These are phyloP conservation scores for Oenanthe melanoleuca DNA, from an alignment of 2,113 vertebrate species.

Conservation along the genomic window DNA sequence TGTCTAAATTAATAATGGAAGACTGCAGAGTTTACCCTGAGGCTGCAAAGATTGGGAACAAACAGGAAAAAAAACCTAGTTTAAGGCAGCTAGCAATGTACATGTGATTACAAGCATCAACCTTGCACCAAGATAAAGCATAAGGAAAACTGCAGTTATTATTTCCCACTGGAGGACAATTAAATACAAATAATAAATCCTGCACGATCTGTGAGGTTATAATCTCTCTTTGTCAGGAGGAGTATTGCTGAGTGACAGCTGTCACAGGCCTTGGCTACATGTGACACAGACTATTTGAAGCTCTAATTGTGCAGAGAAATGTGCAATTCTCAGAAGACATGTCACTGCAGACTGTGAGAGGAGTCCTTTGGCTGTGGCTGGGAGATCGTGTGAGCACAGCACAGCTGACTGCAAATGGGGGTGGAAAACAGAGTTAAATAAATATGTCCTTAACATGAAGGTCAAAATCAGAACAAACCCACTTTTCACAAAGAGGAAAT, in stretches of 20 bases:
- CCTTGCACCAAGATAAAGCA: constrained; percentile 38
- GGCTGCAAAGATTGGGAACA: constrained; percentile 65
- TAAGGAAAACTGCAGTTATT: constrained; percentile 16
- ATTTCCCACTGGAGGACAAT: constrained; percentile 64
- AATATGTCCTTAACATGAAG: constrained; percentile 22
- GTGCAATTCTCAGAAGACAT: constrained; percentile 8
- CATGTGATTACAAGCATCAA: constrained; percentile 20
- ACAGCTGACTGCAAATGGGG: neutral
- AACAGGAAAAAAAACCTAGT: neutral
- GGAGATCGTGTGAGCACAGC: neutral
- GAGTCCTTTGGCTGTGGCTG: neutral
- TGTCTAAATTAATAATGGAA: constrained; percentile 73
- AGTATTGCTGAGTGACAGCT: constrained; percentile 60
- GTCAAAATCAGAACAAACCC: constrained; percentile 33
- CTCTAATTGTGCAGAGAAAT: constrained; percentile 41
- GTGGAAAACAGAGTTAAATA: neutral
- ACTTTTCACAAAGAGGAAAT: constrained; percentile 45
- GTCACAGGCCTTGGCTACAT: constrained; percentile 39
- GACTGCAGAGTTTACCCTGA: constrained; percentile 63
- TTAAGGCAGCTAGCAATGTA: constrained; percentile 44
- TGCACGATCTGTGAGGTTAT: constrained; percentile 41
- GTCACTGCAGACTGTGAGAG: neutral
- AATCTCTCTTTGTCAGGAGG: constrained; percentile 41
- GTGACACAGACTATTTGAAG: constrained; percentile 27
- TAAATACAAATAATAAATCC: constrained; percentile 70